Base-by-base conservation (phyloP, 1,140 invertebrate genomes). In the Cotesia typhae region DNA sequence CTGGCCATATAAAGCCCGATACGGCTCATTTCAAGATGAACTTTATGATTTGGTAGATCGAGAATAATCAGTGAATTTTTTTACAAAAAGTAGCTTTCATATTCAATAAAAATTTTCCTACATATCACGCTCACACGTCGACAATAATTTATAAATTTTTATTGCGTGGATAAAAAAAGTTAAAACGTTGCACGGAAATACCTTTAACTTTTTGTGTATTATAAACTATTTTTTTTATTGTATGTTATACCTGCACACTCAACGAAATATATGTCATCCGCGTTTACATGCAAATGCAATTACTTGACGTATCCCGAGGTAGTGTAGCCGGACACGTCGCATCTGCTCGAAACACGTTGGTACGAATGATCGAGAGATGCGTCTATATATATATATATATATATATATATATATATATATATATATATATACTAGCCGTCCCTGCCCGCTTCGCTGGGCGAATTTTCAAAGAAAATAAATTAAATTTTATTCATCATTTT, bases 241-340 rank as follows among this genome's bases (percentile, higher is more conserved):
- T 38, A 20, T n/a, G 17, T 41, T 52, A 28, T 28, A 28, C 28
- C 63, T 73, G 37, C 38, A 41, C 66, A 66, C 67, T 67, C 55
- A 53, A n/a, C 59, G 55, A 47, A 64, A 64, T 67, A 75, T 75
- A 64, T 75, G 71, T 72, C 75, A 76, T 67, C 65, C 72, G 57
- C 69, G 70, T 74, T 75, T 72, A 75, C 75, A 80, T 77, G 74
- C 77, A 77, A 81, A 82, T 80, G 77, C 79, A 82, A 81, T 82
- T 82, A 81, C 76, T 72, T 74, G 65, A 47, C 60, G 60, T 82
- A 81, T 75, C 71, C 72, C 70, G 55, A 63, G 70, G 64, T 60
- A 20, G 41, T 20, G 71, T 72, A 69, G 72, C 78, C 79, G 71
- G 73, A 78, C 79, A 70, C 20, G 60, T 68, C 36, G 10, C 10